phyloP scores from a whole-genome alignment of 2,113 vertebrate genomes.

The Dunckerocampus dactyliophorus region DNA sequence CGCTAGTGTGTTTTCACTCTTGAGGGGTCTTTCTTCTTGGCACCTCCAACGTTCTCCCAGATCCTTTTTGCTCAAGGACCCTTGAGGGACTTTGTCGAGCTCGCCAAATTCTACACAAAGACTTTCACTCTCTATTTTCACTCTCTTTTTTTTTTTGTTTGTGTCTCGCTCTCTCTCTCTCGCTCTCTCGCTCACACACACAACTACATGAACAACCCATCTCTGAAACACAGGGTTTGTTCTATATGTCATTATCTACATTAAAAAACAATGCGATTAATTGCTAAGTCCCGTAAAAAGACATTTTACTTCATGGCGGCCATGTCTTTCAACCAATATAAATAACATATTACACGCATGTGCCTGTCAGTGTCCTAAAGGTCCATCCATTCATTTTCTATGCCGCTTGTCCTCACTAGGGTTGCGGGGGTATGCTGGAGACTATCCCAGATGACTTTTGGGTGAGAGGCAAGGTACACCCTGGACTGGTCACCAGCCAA shows the following conservation, averaged over 20 bases:
- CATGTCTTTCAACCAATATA: no score
- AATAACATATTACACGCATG: no score
- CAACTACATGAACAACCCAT: conserved; percentile 10
- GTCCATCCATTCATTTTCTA: no score
- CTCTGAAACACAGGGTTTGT: conserved; percentile 10
- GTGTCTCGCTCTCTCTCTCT: conserved; percentile 14
- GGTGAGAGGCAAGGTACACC: no score
- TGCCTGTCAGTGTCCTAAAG: no score
- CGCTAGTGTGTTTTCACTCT: conserved; percentile 78
- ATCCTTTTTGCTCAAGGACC: conserved; percentile 71
- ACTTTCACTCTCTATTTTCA: conserved; percentile 57
- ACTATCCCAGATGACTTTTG: no score
- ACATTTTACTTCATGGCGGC: no score
- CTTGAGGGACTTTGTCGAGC: conserved; percentile 71
- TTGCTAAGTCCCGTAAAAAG: no score
- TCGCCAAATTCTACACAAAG: conserved; percentile 65
- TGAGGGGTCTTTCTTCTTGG: conserved; percentile 76
- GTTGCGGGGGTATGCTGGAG: no score
- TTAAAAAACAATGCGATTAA: no score
- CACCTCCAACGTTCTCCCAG: conserved; percentile 76
- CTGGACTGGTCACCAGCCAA: no score
- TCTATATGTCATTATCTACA: conserved; percentile 2
- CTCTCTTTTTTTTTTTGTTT: not conserved
- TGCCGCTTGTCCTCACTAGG: no score
- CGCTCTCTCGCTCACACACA: conserved; percentile 7